phyloP scores from a whole-genome alignment of 2,113 vertebrate species.

The Dicrurus megarhynchus region DNA sequence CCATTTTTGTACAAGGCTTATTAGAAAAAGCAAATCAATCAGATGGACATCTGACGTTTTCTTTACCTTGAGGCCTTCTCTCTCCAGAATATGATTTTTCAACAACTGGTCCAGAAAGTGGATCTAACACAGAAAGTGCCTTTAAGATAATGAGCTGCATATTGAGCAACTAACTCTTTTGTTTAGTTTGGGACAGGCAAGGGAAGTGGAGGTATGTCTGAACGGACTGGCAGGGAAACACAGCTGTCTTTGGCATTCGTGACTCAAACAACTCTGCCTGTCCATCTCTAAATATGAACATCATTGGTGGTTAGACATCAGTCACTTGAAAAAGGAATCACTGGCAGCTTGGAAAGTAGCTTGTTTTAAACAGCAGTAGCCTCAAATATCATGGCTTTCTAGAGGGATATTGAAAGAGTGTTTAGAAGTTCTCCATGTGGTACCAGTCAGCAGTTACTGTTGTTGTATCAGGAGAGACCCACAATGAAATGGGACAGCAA shows the following conservation, averaged over 20 bases:
- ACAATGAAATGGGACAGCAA: background rate
- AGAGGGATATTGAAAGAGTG: background rate
- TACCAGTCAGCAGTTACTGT: background rate
- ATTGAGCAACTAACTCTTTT: background rate
- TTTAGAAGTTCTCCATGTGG: background rate
- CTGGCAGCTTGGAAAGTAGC: background rate
- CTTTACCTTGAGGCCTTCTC: background rate
- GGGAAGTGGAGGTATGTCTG: background rate
- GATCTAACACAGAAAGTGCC: background rate
- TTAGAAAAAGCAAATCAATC: background rate
- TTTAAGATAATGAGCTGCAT: background rate
- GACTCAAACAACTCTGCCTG: background rate
- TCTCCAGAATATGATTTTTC: background rate
- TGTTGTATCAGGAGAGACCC: background rate
- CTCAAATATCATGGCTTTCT: background rate
- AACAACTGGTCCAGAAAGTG: background rate
- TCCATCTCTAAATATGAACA: background rate
- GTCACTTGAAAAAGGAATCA: background rate
- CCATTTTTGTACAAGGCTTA: background rate
- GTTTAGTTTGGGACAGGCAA: background rate
- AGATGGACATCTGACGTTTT: background rate
- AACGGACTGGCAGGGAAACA: background rate
- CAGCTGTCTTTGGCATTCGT: background rate
- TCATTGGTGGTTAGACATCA: background rate
- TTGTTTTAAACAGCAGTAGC: background rate